Base-by-base conservation (phyloP, 2,113 vertebrate species). In the Sturnira hondurensis region DNA sequence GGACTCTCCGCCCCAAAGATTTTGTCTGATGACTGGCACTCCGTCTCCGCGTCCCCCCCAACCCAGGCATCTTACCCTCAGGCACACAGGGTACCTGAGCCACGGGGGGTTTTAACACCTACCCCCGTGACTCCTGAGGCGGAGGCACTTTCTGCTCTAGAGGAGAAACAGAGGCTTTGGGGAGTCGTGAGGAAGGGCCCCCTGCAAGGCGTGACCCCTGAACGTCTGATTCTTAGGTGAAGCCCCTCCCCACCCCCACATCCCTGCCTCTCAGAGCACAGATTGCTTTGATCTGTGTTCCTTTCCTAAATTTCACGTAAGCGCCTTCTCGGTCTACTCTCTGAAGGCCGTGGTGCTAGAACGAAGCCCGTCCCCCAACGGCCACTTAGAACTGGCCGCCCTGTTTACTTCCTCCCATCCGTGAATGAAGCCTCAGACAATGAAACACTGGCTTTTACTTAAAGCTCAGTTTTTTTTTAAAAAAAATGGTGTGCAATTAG, bases 341-440 rank as follows among this genome's bases (percentile, higher is more conserved):
- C 2, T 9, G 89, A 86, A 5, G 52, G 61, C 61, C 2, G 13
- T 1, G 61, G 36, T 1, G 63, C 63, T n/a, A 17, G 14, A 78
- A 96, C 1, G 56, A 10, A 38, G 93, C 86, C 81, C 43, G 61
- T 94, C 94, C 74, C 88, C 50, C 61, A 41, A 16, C 0, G 54
- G 90, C 90, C 92, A 92, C 74, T 97, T 88, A 77, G 56, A 97
- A 95, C 96, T 47, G 86, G 50, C 45, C 91, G 88, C 56, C 54
- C 97, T 86, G 97, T 97, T 98, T 97, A 78, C 76, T 97, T 74
- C 95, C 96, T 96, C 93, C 95, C 94, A 94, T 97, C 97, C 97
- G 98, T 98, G 98, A 98, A 98, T 98, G 98, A 98, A 97, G 97
- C 91, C 86, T 58, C 89, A 97, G 97, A 97, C 97, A 97, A 97